A percentile compares a stretch with the other conserved stretches of the same genome.
Evolutionary conservation across 2,888 invertebrate species (phyloP).

Genomic region (Pachymerium ferrugineum): DNA sequence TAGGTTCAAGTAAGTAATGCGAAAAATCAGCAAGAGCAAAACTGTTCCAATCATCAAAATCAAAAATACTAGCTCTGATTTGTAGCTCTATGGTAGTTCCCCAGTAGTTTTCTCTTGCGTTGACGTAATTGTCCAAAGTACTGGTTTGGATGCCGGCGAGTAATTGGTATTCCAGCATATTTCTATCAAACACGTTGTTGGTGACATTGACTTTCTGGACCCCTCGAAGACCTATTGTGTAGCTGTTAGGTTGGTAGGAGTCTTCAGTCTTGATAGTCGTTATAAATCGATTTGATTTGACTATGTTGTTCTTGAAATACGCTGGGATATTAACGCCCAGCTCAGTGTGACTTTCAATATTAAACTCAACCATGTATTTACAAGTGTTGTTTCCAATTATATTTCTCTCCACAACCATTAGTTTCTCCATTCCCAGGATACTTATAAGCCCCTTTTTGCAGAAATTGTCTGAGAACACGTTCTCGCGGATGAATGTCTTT

Average conservation of each 20-base stretch:
- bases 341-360: conserved; percentile 86
- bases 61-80: conserved; percentile 82
- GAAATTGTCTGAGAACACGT: conserved; percentile 74
- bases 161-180: conserved; percentile 72
- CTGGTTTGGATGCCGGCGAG: conserved; percentile 82
- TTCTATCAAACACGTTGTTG: conserved; percentile 79
- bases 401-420: conserved; percentile 75
- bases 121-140: conserved; percentile 74
- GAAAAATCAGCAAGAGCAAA: conserved; percentile 86
- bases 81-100: conserved; percentile 66
- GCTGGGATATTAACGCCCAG: conserved; percentile 75
- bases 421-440: conserved; percentile 93
- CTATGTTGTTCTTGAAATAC: conserved; percentile 67
- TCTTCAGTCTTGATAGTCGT: conserved; percentile 41
- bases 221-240: conserved; percentile 85
- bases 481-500: conserved; percentile 76
- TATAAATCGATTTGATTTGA: conserved; percentile 62
- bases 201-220: conserved; percentile 88
- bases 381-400: conserved; percentile 72
- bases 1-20: conserved; percentile 76
- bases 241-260: conserved; percentile 58
- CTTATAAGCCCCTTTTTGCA: conserved; percentile 75
- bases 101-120: conserved; percentile 96
- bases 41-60: conserved; percentile 99
- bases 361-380: conserved; percentile 76